Conservation (phyloP, 2,888 invertebrate genomes). For the Sclerodermus sp. region DNA sequence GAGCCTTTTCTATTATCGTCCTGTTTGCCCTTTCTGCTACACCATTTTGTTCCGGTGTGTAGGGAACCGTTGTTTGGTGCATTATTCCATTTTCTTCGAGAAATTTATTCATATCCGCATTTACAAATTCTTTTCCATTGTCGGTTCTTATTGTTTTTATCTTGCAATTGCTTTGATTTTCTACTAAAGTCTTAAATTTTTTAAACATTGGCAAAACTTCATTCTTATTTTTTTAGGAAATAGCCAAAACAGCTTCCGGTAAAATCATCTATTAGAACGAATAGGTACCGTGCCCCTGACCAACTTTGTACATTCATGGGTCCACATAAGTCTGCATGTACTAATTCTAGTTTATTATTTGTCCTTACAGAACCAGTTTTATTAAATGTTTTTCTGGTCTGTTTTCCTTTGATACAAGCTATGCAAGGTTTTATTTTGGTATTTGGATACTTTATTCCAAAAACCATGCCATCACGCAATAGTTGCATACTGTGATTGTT, state of each 20-base stretch:
- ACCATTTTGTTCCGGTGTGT: constrained; percentile 9
- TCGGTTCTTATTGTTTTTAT: constrained; percentile 5
- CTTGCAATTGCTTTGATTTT: constrained; percentile 3
- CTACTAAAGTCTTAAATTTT: background rate
- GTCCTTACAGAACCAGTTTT: background rate
- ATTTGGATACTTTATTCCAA: background rate
- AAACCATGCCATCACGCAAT: background rate
- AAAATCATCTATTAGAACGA: background rate
- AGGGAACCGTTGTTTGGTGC: constrained; percentile 1
- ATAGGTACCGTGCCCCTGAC: background rate
- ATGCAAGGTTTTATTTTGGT: background rate
- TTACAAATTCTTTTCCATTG: constrained; percentile 3
- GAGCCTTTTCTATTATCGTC: constrained; percentile 6
- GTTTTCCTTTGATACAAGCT: background rate
- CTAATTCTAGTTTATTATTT: background rate
- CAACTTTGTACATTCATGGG: background rate
- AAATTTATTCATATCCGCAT: background rate
- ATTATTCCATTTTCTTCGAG: background rate
- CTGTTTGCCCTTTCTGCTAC: constrained; percentile 8
- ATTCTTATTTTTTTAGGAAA: background rate
- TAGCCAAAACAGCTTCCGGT: background rate
- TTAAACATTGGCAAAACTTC: background rate
- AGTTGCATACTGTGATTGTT: background rate
- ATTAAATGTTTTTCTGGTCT: background rate
- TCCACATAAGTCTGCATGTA: constrained; percentile 1